phyloP scores from a whole-genome alignment of 2,797 vertebrate species.

The Rallus crepitans region DNA sequence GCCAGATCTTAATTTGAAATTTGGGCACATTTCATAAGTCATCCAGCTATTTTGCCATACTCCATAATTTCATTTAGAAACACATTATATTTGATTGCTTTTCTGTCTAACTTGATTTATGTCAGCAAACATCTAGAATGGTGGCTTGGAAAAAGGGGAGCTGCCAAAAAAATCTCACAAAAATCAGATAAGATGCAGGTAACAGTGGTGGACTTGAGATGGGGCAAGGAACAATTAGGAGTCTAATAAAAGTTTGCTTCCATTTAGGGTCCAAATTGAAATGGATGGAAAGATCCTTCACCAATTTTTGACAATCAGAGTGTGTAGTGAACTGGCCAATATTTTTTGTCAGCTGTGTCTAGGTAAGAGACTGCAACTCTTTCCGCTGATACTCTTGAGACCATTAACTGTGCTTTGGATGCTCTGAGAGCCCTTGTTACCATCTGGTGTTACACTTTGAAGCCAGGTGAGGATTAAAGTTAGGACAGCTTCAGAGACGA shows the following conservation, averaged over 20 bases:
- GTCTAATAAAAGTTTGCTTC: neutral
- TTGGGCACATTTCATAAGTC: neutral
- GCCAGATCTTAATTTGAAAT: neutral
- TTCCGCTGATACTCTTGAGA: neutral
- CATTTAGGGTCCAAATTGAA: neutral
- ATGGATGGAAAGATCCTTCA: neutral
- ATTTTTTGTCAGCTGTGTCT: neutral
- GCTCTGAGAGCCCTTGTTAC: neutral
- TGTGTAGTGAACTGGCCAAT: neutral
- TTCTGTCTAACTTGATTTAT: neutral
- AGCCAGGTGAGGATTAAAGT: neutral
- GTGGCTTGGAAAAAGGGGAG: neutral
- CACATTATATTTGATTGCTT: neutral
- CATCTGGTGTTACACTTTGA: neutral
- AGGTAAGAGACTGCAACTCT: neutral
- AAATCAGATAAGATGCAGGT: neutral
- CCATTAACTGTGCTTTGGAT: neutral
- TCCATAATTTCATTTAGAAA: neutral
- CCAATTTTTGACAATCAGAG: neutral
- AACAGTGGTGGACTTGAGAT: accelerated
- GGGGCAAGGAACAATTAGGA: neutral
- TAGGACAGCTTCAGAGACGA: neutral
- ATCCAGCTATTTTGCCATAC: neutral
- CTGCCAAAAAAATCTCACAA: neutral
- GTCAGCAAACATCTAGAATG: neutral